Base-by-base conservation (phyloP, 2,797 vertebrate genomes). In the Halcyon badia region DNA sequence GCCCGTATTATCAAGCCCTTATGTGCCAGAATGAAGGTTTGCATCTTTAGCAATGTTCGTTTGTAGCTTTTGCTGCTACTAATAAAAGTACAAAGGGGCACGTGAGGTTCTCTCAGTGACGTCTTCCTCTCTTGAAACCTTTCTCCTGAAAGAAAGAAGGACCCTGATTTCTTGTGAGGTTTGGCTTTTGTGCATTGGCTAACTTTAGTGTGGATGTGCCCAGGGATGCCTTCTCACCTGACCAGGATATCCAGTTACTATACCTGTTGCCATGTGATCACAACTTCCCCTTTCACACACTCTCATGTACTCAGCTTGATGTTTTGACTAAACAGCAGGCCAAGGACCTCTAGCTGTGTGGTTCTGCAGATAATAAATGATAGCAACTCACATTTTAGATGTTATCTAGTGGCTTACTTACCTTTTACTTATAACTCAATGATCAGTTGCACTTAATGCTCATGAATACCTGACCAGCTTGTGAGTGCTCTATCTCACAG, bases 271-370 rank as follows among this genome's bases (percentile, higher is more conserved):
- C 35, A 3, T 26, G 14, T 15, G 24, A 14, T 42, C 8, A 12
- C 5, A 64, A 51, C 7, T 48, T 10, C 28, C 12, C 1, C 17
- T 41, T 31, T 39, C 16, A 26, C 0, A 0, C 30, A 10, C 11
- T 14, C 1, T 8, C 18, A 14, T 1, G 2, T 35, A 15, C 46
- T 52, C 31, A 7, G 18, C 33, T 24, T 60, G 20, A 3, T 15
- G 9, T 13, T 26, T 7, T 44, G 52, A 56, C 46, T 31, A 31
- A 60, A 48, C 6, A 19, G 8, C 30, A 11, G 6, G 44, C 24
- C 1, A 6, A 69, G 68, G 30, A 20, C 17, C 44, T 56, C 31
- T 25, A 33, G 12, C 31, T 73, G 21, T 49, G 37, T 2, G 0
- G 20, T 66, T 68, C 28, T 62, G n/a, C 41, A 73, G 30, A n/a